Evolutionary conservation across 2,797 vertebrate genomes (phyloP).

Genomic region (Sebastolobus altivelis): DNA sequence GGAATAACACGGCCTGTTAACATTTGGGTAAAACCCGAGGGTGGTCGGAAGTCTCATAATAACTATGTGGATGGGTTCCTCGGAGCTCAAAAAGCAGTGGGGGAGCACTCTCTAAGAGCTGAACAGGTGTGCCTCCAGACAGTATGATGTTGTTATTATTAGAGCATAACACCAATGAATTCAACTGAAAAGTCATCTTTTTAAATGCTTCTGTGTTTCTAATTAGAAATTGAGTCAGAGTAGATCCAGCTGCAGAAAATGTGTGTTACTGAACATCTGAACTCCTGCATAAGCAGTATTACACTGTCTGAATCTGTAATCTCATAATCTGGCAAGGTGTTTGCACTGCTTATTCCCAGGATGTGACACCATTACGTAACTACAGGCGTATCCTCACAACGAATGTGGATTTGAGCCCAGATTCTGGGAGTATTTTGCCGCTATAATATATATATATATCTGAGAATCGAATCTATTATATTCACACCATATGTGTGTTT

Average conservation of each 20-base stretch:
- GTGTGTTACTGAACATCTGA: slow-evolving; percentile 42
- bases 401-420: slow-evolving; percentile 23
- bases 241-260: slow-evolving; percentile 13
- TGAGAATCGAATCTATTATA: background rate
- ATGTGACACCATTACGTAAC: slow-evolving; percentile 65
- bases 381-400: slow-evolving; percentile 3
- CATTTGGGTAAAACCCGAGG: slow-evolving; percentile 31
- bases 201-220: background rate
- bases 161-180: background rate
- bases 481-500: background rate
- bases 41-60: slow-evolving; percentile 30
- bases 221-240: background rate
- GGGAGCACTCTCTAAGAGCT: slow-evolving; percentile 19
- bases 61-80: slow-evolving; percentile 6
- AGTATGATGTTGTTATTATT: background rate
- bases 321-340: slow-evolving; percentile 58
- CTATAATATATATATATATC: too few species aligned
- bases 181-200: background rate
- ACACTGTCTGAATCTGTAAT: slow-evolving; percentile 58
- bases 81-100: background rate
- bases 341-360: slow-evolving; percentile 35
- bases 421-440: background rate
- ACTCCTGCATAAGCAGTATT: slow-evolving; percentile 14
- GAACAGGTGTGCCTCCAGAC: slow-evolving; percentile 39
- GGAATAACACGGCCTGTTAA: slow-evolving; percentile 34